A percentile compares a stretch with the other conserved stretches of the same genome.
Conservation (phyloP, 1,140 invertebrate genomes). For the Aphaenogaster rudis region DNA sequence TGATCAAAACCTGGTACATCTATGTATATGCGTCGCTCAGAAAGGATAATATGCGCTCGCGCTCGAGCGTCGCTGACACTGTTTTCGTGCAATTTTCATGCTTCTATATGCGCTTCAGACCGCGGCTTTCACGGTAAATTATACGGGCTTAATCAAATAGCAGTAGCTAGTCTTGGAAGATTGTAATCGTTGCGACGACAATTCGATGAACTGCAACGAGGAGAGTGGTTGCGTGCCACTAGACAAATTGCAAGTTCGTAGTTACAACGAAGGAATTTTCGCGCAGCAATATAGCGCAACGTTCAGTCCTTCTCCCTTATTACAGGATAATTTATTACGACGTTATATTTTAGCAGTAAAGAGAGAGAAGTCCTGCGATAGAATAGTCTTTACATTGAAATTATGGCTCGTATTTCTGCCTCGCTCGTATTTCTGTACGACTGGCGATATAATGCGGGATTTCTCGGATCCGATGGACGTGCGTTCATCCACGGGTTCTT, state of each 20-base stretch:
- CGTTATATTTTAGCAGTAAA: constrained; percentile 1
- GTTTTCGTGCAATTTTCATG: constrained; percentile 22
- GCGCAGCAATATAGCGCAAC: background rate
- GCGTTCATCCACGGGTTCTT: background rate
- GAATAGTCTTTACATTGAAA: background rate
- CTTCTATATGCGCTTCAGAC: constrained; percentile 40
- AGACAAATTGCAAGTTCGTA: constrained; percentile 44
- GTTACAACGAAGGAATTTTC: constrained; percentile 28
- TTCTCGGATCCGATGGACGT: background rate
- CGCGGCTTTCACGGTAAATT: constrained; percentile 67
- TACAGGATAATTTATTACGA: constrained; percentile 38
- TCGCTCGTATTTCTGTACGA: background rate
- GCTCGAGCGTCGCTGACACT: background rate
- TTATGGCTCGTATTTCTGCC: background rate
- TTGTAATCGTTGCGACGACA: constrained; percentile 49
- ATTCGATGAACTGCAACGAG: constrained; percentile 37
- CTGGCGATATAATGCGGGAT: background rate
- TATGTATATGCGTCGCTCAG: background rate
- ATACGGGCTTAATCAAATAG: constrained; percentile 66
- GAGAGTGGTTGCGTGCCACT: constrained; percentile 30
- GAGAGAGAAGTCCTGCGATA: constrained; percentile 3
- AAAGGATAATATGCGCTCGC: constrained; percentile 13
- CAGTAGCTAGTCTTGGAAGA: constrained; percentile 22
- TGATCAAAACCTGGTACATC: constrained; percentile 29
- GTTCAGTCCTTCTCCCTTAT: background rate